Percentiles rank a stretch among this genome's conserved stretches.
These are phyloP conservation scores for Eurystomus gularis DNA, from an alignment of 2,113 vertebrate species.

Conservation along the genomic window DNA sequence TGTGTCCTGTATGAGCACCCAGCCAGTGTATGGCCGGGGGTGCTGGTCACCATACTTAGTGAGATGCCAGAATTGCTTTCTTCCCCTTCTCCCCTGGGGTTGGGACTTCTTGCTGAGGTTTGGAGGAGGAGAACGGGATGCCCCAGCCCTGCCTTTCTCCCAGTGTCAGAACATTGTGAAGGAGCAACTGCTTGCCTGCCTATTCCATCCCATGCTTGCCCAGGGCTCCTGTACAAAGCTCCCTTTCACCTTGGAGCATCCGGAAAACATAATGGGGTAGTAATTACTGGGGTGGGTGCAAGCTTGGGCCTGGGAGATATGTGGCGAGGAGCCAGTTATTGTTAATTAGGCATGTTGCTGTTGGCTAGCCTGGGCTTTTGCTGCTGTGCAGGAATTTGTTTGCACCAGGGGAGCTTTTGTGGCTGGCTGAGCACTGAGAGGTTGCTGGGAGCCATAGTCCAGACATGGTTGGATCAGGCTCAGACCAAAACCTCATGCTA, in stretches of 20 bases:
- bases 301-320: background rate
- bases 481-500: background rate
- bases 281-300: slow-evolving; percentile 3
- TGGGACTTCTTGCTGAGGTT: background rate
- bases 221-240: background rate
- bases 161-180: background rate
- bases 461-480: background rate
- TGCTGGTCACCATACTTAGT: background rate
- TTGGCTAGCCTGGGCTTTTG: background rate
- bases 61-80: background rate
- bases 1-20: background rate
- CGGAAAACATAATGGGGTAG: background rate
- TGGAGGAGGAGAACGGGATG: background rate
- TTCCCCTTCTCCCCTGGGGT: background rate
- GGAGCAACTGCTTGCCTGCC: background rate
- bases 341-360: slow-evolving; percentile 5
- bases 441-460: background rate
- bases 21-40: background rate
- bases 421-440: background rate
- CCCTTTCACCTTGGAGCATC: slow-evolving; percentile 48
- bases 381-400: slow-evolving; percentile 1
- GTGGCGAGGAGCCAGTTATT: background rate
- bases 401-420: background rate
- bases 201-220: background rate
- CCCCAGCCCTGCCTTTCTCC: background rate